Evolutionary conservation across 2,797 vertebrate species (phyloP).

Genomic region (Periparus ater): DNA sequence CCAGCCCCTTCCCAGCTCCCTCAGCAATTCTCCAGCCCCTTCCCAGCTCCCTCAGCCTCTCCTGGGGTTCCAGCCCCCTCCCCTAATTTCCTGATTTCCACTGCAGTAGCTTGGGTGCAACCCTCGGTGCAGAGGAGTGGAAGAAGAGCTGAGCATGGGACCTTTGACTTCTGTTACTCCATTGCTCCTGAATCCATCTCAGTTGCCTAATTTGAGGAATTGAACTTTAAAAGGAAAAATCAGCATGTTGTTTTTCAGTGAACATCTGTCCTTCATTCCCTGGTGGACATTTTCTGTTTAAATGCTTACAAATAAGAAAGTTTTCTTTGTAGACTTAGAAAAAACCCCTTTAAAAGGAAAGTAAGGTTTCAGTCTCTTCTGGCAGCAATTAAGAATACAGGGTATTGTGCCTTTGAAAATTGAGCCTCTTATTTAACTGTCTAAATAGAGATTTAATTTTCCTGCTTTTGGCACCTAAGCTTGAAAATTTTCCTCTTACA

Average conservation of each 20-base stretch:
- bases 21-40: not conserved
- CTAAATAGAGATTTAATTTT: slow-evolving; percentile 57
- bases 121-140: not conserved
- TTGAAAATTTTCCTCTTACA: slow-evolving; percentile 42
- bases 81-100: not conserved
- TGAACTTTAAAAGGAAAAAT: not conserved
- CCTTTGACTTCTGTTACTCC: not conserved
- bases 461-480: slow-evolving; percentile 57
- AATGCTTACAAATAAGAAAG: not conserved
- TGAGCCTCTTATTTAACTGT: slow-evolving; percentile 50
- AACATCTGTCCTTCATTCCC: not conserved
- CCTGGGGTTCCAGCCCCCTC: not conserved
- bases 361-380: not conserved
- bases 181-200: not conserved
- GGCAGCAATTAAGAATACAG: slow-evolving; percentile 1
- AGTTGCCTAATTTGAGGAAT: fast-evolving
- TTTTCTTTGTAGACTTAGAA: not conserved
- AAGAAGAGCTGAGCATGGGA: not conserved
- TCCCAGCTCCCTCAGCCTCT: not conserved
- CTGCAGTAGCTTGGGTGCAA: not conserved
- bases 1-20: not conserved
- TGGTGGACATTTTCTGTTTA: not conserved
- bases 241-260: not conserved
- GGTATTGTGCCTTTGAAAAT: slow-evolving; percentile 12
- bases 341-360: not conserved